Evolutionary conservation across 2,797 vertebrate species (phyloP).

Genomic region (Propithecus deckenii): DNA sequence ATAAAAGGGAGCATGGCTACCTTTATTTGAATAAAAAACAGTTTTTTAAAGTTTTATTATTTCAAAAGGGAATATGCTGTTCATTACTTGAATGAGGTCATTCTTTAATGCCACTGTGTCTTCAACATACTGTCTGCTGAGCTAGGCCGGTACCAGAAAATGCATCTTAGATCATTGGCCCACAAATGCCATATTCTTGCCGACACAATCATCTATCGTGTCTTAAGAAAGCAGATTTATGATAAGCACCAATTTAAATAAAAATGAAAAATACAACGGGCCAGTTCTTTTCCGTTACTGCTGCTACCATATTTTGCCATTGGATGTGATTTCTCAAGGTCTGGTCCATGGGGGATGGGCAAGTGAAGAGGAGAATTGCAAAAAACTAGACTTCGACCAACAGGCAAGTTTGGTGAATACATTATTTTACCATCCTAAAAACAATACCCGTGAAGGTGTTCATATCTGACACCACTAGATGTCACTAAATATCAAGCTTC

Average conservation of each 20-base stretch:
- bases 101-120: not conserved
- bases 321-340: not conserved
- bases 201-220: not conserved
- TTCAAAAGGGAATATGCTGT: not conserved
- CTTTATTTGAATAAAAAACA: not conserved
- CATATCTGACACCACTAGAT: slow-evolving; percentile 73
- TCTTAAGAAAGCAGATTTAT: not conserved
- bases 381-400: not conserved
- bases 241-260: not conserved
- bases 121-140: not conserved
- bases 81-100: not conserved
- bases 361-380: not conserved
- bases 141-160: not conserved
- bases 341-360: not conserved
- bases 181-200: not conserved
- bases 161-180: not conserved
- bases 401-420: not conserved
- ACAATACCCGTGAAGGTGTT: not conserved
- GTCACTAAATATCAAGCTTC: slow-evolving; percentile 78
- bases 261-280: not conserved
- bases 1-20: not conserved
- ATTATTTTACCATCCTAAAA: not conserved
- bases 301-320: not conserved
- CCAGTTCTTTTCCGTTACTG: not conserved
- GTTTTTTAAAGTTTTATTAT: not conserved